Conservation (phyloP, 2,888 invertebrate species). For the Ashinkailepas kermadecensis region DNA sequence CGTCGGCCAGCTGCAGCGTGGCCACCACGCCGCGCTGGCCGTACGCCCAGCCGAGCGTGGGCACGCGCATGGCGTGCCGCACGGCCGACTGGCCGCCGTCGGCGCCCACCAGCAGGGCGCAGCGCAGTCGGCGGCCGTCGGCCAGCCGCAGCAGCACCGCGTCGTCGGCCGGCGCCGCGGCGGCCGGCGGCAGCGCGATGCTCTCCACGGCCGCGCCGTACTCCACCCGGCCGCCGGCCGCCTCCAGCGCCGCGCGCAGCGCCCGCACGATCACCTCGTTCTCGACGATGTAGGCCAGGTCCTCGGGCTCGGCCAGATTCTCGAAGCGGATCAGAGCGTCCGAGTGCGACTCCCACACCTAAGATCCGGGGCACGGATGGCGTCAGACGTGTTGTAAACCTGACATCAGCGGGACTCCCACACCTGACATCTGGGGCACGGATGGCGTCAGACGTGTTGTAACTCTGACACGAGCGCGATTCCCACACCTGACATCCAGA, state of each 20-base stretch:
- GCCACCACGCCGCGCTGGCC: constrained; percentile 88
- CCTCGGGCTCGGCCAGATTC: constrained; percentile 58
- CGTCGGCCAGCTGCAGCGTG: constrained; percentile 72
- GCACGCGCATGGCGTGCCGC: constrained; percentile 68
- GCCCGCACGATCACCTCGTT: constrained; percentile 79
- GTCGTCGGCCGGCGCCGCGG: constrained; percentile 36
- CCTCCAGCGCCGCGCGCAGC: constrained; percentile 55
- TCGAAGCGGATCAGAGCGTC: constrained; percentile 82
- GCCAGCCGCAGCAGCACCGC: background rate
- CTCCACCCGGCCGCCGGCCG: constrained; percentile 33
- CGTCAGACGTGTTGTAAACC: no score
- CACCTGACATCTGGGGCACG: no score
- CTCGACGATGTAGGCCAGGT: constrained; percentile 87
- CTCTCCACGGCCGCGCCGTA: background rate
- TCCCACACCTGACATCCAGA: no score
- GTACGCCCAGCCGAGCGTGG: constrained; percentile 75
- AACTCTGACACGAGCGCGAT: no score
- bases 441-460: no score
- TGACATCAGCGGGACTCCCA: no score
- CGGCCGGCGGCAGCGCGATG: constrained; percentile 24
- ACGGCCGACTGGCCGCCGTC: constrained; percentile 89
- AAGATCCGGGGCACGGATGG: constrained; percentile 32
- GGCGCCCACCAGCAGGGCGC: constrained; percentile 68
- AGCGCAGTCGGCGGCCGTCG: background rate
- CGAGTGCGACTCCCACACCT: constrained; percentile 92